Evolutionary conservation across 2,888 invertebrate species (phyloP).

Genomic region (Spisula subtruncata): DNA sequence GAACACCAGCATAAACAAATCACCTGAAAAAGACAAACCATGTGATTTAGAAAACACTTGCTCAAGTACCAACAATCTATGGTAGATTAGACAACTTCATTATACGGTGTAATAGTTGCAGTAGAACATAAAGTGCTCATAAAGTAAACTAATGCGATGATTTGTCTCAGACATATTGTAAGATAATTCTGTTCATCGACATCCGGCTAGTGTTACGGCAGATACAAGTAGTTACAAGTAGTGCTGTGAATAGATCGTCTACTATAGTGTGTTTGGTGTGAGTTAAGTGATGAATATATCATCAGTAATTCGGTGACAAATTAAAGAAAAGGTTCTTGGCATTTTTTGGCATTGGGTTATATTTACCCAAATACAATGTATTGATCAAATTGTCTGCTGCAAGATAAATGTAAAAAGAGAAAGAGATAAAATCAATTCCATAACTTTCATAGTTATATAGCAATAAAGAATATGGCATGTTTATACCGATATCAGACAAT

Average conservation of each 20-base stretch:
- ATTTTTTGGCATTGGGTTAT: not conserved
- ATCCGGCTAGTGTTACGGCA: not conserved
- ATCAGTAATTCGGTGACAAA: not conserved
- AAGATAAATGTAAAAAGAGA: not conserved
- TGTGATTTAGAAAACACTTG: not conserved
- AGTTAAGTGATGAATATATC: not conserved
- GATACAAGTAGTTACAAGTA: not conserved
- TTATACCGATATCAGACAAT: not conserved
- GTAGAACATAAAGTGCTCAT: not conserved
- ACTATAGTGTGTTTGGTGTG: not conserved
- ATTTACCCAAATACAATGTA: slow-evolving; percentile 1
- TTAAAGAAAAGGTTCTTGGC: not conserved
- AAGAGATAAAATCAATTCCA: not conserved
- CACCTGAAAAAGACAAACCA: slow-evolving; percentile 88
- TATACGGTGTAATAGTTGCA: not conserved
- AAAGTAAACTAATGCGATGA: not conserved
- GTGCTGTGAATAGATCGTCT: not conserved
- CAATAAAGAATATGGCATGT: not conserved
- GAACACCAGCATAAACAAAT: slow-evolving; percentile 86
- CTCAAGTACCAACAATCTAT: not conserved
- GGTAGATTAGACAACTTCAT: not conserved
- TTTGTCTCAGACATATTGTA: not conserved
- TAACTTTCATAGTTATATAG: not conserved
- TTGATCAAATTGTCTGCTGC: slow-evolving; percentile 3
- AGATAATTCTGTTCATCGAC: not conserved